phyloP scores from a whole-genome alignment of 2,113 vertebrate species.

The Hucho hucho region DNA sequence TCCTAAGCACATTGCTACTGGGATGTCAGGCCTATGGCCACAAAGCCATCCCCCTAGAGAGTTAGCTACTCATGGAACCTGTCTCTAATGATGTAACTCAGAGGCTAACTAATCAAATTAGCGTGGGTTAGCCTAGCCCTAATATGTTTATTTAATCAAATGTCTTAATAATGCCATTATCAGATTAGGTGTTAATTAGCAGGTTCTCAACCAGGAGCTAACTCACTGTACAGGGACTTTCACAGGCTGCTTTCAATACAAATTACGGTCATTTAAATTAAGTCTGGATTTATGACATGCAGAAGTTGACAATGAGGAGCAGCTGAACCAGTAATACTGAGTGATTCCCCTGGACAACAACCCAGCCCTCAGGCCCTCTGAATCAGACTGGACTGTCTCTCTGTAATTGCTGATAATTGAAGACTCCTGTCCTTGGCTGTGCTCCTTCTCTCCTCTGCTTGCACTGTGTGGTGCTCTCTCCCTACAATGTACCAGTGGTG shows the following conservation, averaged over 20 bases:
- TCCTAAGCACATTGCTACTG: no score
- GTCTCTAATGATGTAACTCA: no score
- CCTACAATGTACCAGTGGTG: background rate
- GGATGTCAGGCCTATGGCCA: no score
- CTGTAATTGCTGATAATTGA: conserved; percentile 25
- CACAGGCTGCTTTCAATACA: background rate
- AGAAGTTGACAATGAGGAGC: conserved; percentile 8
- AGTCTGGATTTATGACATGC: conserved; percentile 16
- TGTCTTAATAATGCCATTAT: no score
- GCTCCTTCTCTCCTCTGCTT: conserved; percentile 1
- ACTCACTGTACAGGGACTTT: background rate
- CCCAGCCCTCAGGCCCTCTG: conserved; percentile 3
- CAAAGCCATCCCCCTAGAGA: no score
- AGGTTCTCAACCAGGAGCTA: conserved; percentile 5
- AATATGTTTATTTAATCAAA: background rate
- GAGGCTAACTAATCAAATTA: conserved; percentile 11
- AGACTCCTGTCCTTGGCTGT: background rate
- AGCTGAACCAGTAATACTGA: conserved; percentile 8
- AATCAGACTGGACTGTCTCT: conserved; percentile 22
- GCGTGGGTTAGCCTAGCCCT: conserved; percentile 20
- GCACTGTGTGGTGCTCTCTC: background rate
- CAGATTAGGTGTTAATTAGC: no score
- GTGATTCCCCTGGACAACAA: no score
- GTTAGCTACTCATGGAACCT: no score
- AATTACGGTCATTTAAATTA: background rate